phyloP scores from a whole-genome alignment of 2,113 vertebrate species.

The Ageneiosus marmoratus region DNA sequence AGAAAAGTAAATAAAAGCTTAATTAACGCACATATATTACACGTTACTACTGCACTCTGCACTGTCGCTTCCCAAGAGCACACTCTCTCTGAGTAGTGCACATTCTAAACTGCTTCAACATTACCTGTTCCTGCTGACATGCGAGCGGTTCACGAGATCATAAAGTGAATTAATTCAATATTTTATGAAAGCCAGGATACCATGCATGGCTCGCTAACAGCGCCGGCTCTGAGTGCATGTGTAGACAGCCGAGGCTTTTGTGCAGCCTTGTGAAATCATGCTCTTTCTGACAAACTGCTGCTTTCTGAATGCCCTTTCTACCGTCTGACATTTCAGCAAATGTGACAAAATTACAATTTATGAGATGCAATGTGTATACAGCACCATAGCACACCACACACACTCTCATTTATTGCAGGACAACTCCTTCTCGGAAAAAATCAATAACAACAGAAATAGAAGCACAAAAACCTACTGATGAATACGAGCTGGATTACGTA shows the following conservation, averaged over 20 bases:
- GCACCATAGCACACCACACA: neutral
- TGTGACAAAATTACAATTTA: constrained; percentile 15
- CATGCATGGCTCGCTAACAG: neutral
- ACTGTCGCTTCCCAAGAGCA: neutral
- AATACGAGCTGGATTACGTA: neutral
- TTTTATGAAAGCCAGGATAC: constrained; percentile 6
- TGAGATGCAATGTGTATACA: neutral
- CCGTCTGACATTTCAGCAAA: constrained; percentile 19
- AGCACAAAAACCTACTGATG: neutral
- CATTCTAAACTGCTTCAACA: neutral
- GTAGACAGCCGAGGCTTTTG: neutral
- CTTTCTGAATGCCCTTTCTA: neutral
- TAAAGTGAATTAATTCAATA: constrained; percentile 32
- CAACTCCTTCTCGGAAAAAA: constrained; percentile 17
- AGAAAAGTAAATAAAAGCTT: constrained; percentile 7
- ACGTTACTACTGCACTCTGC: neutral
- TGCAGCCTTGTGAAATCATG: constrained; percentile 5
- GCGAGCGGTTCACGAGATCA: neutral
- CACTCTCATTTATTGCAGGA: neutral
- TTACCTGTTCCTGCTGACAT: constrained; percentile 28
- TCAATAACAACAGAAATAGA: neutral
- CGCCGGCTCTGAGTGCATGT: neutral
- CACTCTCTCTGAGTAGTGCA: neutral
- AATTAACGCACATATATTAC: constrained; percentile 22
- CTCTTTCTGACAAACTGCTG: neutral